Percentiles rank a stretch among this genome's conserved stretches.
Evolutionary conservation across 35 echinoderm and acorn worm species (phyloP).

Genomic region (Heliocidaris erythrogramma): DNA sequence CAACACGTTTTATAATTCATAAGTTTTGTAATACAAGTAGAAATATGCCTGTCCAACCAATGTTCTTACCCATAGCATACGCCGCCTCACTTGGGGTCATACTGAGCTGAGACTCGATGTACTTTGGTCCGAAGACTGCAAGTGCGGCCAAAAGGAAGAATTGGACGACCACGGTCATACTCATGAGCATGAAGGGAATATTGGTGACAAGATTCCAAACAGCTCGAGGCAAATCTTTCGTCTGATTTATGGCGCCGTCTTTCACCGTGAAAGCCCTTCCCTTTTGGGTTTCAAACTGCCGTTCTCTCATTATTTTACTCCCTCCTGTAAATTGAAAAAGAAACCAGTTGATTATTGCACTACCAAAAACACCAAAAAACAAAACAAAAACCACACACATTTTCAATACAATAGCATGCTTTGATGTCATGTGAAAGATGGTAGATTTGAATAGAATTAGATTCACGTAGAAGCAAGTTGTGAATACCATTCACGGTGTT

Average conservation of each 20-base stretch:
- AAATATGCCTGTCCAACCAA: no score
- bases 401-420: no score
- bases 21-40: no score
- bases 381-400: no score
- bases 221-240: constrained; percentile 49
- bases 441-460: no score
- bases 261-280: neutral
- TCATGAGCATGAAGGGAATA: constrained; percentile 54
- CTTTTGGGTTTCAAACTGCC: neutral
- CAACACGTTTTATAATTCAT: no score
- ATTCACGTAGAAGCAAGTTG: no score
- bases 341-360: no score
- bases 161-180: constrained; percentile 5
- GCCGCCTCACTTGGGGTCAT: constrained; percentile 29
- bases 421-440: no score
- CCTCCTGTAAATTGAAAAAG: neutral
- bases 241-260: neutral
- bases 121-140: constrained; percentile 56
- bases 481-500: no score
- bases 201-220: constrained; percentile 49
- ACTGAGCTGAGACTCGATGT: constrained; percentile 53
- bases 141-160: constrained; percentile 44
- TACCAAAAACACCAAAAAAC: no score
- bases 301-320: neutral
- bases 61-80: constrained; percentile 13